Evolutionary conservation across 2,113 vertebrate genomes (phyloP).

Genomic region (Tenebrosternarchus preto): DNA sequence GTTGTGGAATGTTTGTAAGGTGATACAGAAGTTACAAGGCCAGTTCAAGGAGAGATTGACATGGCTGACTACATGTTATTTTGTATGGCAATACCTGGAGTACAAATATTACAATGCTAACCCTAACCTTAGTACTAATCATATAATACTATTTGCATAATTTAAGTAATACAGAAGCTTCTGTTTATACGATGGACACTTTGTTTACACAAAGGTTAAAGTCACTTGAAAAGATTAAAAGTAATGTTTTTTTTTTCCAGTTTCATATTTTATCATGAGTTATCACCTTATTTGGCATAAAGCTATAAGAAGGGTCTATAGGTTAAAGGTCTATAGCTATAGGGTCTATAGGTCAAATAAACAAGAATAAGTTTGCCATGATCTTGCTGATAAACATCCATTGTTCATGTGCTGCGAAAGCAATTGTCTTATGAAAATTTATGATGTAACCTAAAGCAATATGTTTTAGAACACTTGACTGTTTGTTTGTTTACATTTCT

Average conservation of each 20-base stretch:
- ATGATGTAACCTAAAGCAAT: background rate
- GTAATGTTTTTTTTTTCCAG: too few relatives aligned
- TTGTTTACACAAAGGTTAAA: background rate
- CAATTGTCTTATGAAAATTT: background rate
- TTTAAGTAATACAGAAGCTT: background rate
- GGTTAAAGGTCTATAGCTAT: too few relatives aligned
- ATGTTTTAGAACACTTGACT: background rate
- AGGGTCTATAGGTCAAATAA: too few relatives aligned
- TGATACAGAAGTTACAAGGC: background rate
- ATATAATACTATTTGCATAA: background rate
- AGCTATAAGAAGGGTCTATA: too few relatives aligned
- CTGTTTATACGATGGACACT: background rate
- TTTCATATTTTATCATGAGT: too few relatives aligned
- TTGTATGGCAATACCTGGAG: background rate
- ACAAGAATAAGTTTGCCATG: too few relatives aligned
- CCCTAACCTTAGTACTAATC: too few relatives aligned
- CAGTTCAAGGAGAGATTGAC: conserved; percentile 1
- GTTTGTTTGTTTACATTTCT: too few relatives aligned
- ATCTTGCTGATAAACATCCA: too few relatives aligned
- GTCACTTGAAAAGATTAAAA: background rate
- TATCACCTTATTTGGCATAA: too few relatives aligned
- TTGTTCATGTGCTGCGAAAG: too few relatives aligned
- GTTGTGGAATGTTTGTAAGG: background rate
- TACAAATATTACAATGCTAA: too few relatives aligned
- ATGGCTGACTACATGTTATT: background rate